A percentile compares a stretch with the other conserved stretches of the same genome.
Evolutionary conservation across 2,888 invertebrate genomes (phyloP).

Genomic region (Drosophila borborema): DNA sequence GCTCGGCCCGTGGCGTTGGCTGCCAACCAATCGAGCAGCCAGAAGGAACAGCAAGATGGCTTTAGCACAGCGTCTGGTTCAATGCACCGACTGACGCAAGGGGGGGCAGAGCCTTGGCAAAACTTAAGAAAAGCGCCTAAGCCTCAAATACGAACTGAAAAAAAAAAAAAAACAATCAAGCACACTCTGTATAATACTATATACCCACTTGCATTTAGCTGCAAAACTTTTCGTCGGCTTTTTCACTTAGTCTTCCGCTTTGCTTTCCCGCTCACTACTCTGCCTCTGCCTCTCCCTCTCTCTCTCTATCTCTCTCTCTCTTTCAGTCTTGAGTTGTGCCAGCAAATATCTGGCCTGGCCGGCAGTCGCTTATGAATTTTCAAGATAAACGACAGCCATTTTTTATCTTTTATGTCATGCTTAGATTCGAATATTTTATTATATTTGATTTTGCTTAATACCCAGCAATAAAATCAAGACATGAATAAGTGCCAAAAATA

Average conservation of each 20-base stretch:
- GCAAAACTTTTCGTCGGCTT: conserved; percentile 65
- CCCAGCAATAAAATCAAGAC: conserved; percentile 3
- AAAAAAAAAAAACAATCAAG: conserved; percentile 21
- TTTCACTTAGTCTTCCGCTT: conserved; percentile 48
- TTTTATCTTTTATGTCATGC: conserved; percentile 29
- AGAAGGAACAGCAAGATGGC: conserved; percentile 10
- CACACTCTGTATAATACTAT: conserved; percentile 49
- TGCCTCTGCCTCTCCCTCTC: neutral
- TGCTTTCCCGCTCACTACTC: neutral
- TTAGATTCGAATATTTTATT: conserved; percentile 39
- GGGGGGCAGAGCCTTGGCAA: conserved; percentile 32
- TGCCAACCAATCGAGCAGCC: conserved; percentile 65
- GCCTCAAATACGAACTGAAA: conserved; percentile 27
- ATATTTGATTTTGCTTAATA: conserved; percentile 33
- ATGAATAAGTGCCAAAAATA: neutral
- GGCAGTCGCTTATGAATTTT: conserved; percentile 42
- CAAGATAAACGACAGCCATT: conserved; percentile 62
- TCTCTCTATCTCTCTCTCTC: too few relatives aligned
- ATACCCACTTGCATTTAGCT: conserved; percentile 58
- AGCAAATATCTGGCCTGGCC: conserved; percentile 33
- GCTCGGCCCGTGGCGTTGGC: conserved; percentile 46
- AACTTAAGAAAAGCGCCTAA: conserved; percentile 72
- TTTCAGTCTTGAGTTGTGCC: conserved; percentile 18
- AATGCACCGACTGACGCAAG: conserved; percentile 61
- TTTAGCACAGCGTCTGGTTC: conserved; percentile 51